Evolutionary conservation across 2,113 vertebrate species (phyloP), one percentile per base, ranked within the genome.

Genomic region (Xenopus laevis): DNA sequence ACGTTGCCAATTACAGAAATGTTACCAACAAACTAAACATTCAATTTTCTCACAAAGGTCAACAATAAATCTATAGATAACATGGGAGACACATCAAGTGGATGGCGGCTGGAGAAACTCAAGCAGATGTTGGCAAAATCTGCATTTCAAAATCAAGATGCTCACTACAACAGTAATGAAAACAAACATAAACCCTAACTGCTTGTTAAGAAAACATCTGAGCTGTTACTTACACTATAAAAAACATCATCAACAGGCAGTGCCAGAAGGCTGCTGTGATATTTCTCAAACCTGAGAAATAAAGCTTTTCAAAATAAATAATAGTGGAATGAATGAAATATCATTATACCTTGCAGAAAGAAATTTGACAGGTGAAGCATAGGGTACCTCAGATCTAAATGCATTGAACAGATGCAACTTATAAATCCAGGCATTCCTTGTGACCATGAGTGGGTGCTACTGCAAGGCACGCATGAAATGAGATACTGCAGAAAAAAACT

Each of bases 51-150:
- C 78, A 80, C 71, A 87, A 91, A 91, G 89, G 85, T 88, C 88
- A 87, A 80, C 78, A 78, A 71, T 88, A 92, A 90, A 88, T 89
- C 86, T 87, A 81, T 80, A 71, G 81, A 82, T 87, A 88, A 88
- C 87, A 84, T 15, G 16, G 84, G 85, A 81, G 71, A 63, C 82
- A 83, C 83, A 83, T 89, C 85, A 91, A 90, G 89, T 76, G 85
- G 86, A 88, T 84, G 79, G 75, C 50, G 86, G 60, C 79, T 84
- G 83, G 74, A 79, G 72, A 83, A 80, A 84, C 81, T 77, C 79
- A 87, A 89, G 83, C 86, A 89, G 87, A 89, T 89, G 85, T 88
- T 89, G 82, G 84, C 81, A 84, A 87, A 91, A 83, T 83, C 82
- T 86, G 80, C 79, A 81, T 89, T 88, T 90, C 85, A 85, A 85